Base-by-base conservation (phyloP, 2,888 invertebrate species). In the Yponomeuta evonymella region DNA sequence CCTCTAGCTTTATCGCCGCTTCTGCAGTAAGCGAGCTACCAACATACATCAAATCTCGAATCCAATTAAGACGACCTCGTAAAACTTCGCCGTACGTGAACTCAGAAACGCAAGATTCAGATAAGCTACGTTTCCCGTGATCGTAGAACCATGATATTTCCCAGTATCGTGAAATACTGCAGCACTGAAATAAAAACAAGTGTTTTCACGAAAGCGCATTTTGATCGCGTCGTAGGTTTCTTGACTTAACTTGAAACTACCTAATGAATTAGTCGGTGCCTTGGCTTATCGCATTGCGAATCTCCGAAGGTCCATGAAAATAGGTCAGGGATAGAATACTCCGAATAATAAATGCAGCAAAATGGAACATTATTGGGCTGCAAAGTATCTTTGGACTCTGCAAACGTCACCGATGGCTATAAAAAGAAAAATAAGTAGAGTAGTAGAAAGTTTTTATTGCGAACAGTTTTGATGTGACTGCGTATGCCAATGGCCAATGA, bases 311-410 rank as follows among this genome's bases (percentile, higher is more conserved):
- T 81, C 81, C 73, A 75, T 73, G 76, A 73, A 88, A 83, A 79
- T 85, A 75, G 87, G 89, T 88, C 89, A 88, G 76, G 87, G 84
- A 79, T 81, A 79, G 36, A n/a, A n/a, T n/a, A 67, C 29, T 58
- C 30, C 62, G 67, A 29, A 71, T 65, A 72, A 30, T n/a, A 63
- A 33, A 43, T 67, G 73, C 62, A 72, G 75, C 75, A 75, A 58
- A 76, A 78, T 78, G 76, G 73, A 71, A 72, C 70, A 74, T 77
- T 76, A 77, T 75, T 77, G 75, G 72, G 72, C 73, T 73, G 43
- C 62, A 33, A n/a, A 72, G 23, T 73, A 58, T 23, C 63, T 63
- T n/a, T 36, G 70, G 70, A 51, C 51, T 48, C 51, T 58, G 51
- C 51, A 15, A 58, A 58, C 51, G 51, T 58, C 51, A 15, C 15